Conservation (phyloP, 2,113 vertebrate genomes). For the Girardinichthys multiradiatus region DNA sequence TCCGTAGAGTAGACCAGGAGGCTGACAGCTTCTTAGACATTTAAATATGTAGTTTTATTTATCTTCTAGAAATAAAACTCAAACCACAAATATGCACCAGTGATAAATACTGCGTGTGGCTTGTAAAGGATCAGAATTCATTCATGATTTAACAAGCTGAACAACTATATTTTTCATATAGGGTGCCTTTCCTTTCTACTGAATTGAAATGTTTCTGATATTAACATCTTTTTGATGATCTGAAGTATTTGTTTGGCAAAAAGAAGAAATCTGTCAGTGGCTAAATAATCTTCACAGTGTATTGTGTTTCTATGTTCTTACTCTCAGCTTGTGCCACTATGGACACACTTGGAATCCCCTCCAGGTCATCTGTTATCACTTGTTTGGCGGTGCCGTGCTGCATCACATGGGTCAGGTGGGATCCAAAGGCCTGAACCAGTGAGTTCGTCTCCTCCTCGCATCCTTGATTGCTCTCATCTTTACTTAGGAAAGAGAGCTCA, state of each 20-base stretch:
- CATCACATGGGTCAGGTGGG: slow-evolving; percentile 74
- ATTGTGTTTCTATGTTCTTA: slow-evolving; percentile 71
- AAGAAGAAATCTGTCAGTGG: no score
- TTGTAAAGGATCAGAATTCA: no score
- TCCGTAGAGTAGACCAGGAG: no score
- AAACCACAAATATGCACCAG: no score
- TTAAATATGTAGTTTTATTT: no score
- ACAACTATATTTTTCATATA: not conserved
- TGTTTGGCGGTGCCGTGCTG: slow-evolving; percentile 87
- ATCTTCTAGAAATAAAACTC: no score
- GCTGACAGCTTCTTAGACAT: no score
- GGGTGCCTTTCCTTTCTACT: not conserved
- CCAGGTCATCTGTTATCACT: slow-evolving; percentile 67
- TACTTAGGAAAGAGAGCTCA: slow-evolving; percentile 34
- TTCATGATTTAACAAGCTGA: not conserved
- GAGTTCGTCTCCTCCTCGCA: slow-evolving; percentile 49
- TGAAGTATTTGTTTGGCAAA: not conserved
- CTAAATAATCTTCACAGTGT: no score
- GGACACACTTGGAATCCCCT: slow-evolving; percentile 73
- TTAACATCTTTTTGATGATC: not conserved
- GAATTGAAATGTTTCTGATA: not conserved
- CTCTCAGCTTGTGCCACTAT: slow-evolving; percentile 91
- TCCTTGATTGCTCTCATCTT: slow-evolving; percentile 25
- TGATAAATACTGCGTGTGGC: no score
- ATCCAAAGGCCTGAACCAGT: slow-evolving; percentile 46